A percentile compares a stretch with the other conserved stretches of the same genome.
Conservation (phyloP, 2,888 invertebrate species). For the Meiosimyza decipiens region DNA sequence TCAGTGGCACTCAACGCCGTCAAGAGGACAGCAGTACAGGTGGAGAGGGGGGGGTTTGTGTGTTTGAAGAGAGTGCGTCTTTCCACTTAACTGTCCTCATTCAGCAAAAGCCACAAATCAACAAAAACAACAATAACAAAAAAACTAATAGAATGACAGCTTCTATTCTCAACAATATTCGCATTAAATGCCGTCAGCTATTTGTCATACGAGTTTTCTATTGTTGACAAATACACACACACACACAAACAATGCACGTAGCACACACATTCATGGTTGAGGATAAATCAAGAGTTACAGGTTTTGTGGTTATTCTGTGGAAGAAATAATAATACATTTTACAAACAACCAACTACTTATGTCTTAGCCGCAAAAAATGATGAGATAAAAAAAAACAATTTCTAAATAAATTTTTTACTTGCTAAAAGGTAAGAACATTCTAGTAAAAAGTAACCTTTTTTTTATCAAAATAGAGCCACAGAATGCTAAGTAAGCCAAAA, state of each 20-base stretch:
- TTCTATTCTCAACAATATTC: slow-evolving; percentile 4
- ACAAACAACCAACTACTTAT: too few relatives aligned
- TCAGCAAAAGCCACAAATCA: slow-evolving; percentile 24
- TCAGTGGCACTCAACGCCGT: slow-evolving; percentile 24
- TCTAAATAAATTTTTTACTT: too few relatives aligned
- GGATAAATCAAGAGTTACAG: slow-evolving; percentile 3
- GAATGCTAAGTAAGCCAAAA: too few relatives aligned
- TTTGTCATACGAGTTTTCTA: slow-evolving; percentile 31
- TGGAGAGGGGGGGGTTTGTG: neutral
- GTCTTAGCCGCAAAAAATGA: too few relatives aligned
- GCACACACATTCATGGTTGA: slow-evolving; percentile 19
- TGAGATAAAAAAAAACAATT: too few relatives aligned
- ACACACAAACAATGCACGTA: neutral
- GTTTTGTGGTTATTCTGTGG: neutral
- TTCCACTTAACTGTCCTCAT: neutral
- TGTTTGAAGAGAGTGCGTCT: neutral
- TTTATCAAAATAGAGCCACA: too few relatives aligned
- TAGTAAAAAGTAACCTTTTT: too few relatives aligned
- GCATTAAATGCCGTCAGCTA: slow-evolving; percentile 31
- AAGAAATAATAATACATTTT: too few relatives aligned
- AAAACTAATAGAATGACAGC: slow-evolving; percentile 29
- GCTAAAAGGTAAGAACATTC: too few relatives aligned
- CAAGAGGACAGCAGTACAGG: neutral
- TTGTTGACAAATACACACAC: slow-evolving; percentile 24
- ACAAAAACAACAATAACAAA: slow-evolving; percentile 12